Percentiles rank a stretch among this genome's conserved stretches.
Conservation (phyloP, 1,140 invertebrate genomes). For the Argopecten irradians region DNA sequence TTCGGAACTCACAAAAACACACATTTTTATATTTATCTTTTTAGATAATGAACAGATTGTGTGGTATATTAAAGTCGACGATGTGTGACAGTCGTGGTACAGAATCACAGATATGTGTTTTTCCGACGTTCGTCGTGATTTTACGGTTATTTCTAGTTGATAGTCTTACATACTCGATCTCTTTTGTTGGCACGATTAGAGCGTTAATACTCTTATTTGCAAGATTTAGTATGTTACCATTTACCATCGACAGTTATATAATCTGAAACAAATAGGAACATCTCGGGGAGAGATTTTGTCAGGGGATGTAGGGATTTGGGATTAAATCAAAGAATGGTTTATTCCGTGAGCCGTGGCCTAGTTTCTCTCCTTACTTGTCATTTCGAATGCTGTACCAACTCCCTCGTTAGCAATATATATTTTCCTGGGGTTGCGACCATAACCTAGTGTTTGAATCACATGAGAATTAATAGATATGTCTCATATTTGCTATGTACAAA, state of each 20-base stretch:
- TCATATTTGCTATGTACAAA: no score
- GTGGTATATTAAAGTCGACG: background rate
- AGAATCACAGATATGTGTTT: background rate
- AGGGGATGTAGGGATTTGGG: background rate
- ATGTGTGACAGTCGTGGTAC: background rate
- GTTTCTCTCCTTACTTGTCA: no score
- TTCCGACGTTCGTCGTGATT: background rate
- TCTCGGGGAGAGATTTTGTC: background rate
- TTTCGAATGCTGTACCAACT: no score
- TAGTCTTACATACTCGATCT: background rate
- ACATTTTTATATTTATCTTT: background rate
- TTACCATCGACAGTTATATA: background rate
- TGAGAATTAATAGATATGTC: no score
- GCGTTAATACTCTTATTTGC: background rate
- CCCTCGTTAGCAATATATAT: no score
- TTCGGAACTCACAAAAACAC: background rate
- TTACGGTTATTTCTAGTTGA: background rate
- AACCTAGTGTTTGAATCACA: no score
- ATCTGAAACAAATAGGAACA: background rate
- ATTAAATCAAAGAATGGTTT: no score
- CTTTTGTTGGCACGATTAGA: background rate
- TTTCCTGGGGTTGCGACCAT: no score
- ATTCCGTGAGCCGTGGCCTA: no score
- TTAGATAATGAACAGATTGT: background rate
- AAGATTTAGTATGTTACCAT: background rate